Percentiles rank a stretch among this genome's conserved stretches.
These are phyloP conservation scores for Sternarchorhynchus goeldii DNA, from an alignment of 2,797 vertebrate species.

Conservation along the genomic window DNA sequence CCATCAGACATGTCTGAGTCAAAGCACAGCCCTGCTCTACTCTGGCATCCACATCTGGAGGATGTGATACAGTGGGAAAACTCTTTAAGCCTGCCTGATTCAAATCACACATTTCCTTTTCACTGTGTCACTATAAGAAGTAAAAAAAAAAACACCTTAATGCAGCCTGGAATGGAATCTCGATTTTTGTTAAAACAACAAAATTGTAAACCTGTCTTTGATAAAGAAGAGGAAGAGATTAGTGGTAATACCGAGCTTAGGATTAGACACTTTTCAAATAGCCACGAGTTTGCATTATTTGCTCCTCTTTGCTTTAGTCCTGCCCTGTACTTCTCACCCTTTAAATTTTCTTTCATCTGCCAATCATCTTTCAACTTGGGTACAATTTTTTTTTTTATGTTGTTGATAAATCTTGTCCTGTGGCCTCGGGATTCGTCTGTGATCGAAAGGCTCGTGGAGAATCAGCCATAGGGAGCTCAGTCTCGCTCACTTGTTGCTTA, in stretches of 20 bases:
- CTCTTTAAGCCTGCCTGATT: constrained; percentile 70
- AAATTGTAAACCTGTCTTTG: constrained; percentile 67
- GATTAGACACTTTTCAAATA: constrained; percentile 76
- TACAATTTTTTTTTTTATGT: constrained; percentile 81
- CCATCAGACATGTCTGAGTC: constrained; percentile 20
- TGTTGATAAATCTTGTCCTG: constrained; percentile 85
- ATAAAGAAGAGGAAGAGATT: constrained; percentile 61
- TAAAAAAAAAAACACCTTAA: constrained; percentile 57
- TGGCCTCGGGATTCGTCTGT: constrained; percentile 74
- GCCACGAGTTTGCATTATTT: constrained; percentile 66
- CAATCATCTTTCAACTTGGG: constrained; percentile 72
- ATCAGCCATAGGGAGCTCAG: constrained; percentile 66
- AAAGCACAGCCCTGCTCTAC: constrained; percentile 33
- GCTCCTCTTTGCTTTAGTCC: constrained; percentile 57
- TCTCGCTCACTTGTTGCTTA: constrained; percentile 88
- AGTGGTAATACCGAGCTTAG: constrained; percentile 58
- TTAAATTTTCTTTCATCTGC: constrained; percentile 67
- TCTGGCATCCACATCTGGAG: constrained; percentile 69
- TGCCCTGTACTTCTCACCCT: constrained; percentile 66
- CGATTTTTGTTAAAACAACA: constrained; percentile 60
- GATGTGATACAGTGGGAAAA: constrained; percentile 60
- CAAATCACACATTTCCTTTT: constrained; percentile 72
- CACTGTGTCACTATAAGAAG: constrained; percentile 50
- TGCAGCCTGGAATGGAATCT: constrained; percentile 68
- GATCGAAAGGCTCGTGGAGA: constrained; percentile 67